A percentile compares a stretch with the other conserved stretches of the same genome.
phyloP scores from a whole-genome alignment of 2,888 invertebrate genomes.

The Caenorhabditis japonica region DNA sequence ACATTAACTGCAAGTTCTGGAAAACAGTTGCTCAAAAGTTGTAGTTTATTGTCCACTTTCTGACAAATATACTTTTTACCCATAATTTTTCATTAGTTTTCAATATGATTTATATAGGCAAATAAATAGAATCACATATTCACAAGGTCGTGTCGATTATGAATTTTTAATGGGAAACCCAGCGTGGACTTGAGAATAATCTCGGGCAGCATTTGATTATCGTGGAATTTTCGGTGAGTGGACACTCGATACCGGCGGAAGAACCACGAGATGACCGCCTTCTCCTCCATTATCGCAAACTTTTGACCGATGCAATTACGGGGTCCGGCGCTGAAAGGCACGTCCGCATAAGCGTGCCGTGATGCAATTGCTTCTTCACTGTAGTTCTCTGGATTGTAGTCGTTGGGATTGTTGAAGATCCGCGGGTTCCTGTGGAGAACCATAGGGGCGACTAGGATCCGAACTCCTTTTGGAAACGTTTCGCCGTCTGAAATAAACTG shows the following conservation, averaged over 20 bases:
- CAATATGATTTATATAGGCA: too few species aligned
- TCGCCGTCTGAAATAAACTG: slow-evolving; percentile 51
- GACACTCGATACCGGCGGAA: slow-evolving; percentile 75
- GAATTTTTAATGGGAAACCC: slow-evolving; percentile 56
- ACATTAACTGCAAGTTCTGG: too few species aligned
- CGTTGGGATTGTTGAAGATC: slow-evolving; percentile 77
- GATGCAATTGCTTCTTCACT: slow-evolving; percentile 71
- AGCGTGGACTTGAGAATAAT: slow-evolving; percentile 59
- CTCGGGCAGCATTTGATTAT: slow-evolving; percentile 59
- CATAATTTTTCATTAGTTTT: too few species aligned
- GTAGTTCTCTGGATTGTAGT: slow-evolving; percentile 78
- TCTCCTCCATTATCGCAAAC: slow-evolving; percentile 73
- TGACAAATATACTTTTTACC: too few species aligned
- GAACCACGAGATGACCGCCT: slow-evolving; percentile 77
- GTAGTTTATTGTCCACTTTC: too few species aligned
- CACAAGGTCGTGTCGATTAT: slow-evolving; percentile 9
- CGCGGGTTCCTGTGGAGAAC: slow-evolving; percentile 76
- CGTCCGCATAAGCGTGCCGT: slow-evolving; percentile 64
- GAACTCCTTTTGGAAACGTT: slow-evolving; percentile 71
- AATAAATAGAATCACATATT: background rate
- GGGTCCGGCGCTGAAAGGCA: slow-evolving; percentile 70
- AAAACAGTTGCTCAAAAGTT: too few species aligned
- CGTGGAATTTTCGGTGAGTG: slow-evolving; percentile 53
- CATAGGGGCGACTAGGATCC: slow-evolving; percentile 56
- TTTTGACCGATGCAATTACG: slow-evolving; percentile 72